phyloP scores from a whole-genome alignment of 2,888 invertebrate species.

The Rhingia campestris region DNA sequence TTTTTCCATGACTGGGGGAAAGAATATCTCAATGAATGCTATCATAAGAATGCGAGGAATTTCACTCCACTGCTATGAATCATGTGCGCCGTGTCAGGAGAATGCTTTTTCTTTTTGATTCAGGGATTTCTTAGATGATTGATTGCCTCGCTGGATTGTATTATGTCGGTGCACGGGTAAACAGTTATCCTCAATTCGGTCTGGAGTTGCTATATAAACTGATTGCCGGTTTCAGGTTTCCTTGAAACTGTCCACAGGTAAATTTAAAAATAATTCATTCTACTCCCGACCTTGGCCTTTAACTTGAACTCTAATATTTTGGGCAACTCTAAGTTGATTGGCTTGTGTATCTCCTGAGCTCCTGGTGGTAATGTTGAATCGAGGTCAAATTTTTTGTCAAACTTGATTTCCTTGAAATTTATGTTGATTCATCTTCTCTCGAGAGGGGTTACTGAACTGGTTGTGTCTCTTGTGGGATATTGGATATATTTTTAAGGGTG shows the following conservation, averaged over 20 bases:
- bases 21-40: not conserved
- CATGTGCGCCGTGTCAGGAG: slow-evolving; percentile 47
- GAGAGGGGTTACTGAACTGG: no score
- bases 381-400: slow-evolving; percentile 69
- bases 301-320: slow-evolving; percentile 47
- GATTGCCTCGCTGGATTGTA: slow-evolving; percentile 22
- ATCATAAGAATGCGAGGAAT: slow-evolving; percentile 1
- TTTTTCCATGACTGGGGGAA: not conserved
- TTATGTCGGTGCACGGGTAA: not conserved
- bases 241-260: slow-evolving; percentile 38
- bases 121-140: slow-evolving; percentile 50
- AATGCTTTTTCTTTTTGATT: slow-evolving; percentile 72
- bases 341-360: slow-evolving; percentile 24
- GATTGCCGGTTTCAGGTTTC: slow-evolving; percentile 30
- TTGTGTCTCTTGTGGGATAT: no score
- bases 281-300: slow-evolving; percentile 51
- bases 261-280: not conserved
- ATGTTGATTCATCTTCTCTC: not conserved
- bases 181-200: not conserved
- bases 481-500: no score
- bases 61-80: slow-evolving; percentile 12
- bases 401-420: not conserved
- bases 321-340: slow-evolving; percentile 1
- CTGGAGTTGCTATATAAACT: slow-evolving; percentile 19
- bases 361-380: slow-evolving; percentile 64